Conservation (phyloP, 2,888 invertebrate species). For the Tuberolachnus salignus region DNA sequence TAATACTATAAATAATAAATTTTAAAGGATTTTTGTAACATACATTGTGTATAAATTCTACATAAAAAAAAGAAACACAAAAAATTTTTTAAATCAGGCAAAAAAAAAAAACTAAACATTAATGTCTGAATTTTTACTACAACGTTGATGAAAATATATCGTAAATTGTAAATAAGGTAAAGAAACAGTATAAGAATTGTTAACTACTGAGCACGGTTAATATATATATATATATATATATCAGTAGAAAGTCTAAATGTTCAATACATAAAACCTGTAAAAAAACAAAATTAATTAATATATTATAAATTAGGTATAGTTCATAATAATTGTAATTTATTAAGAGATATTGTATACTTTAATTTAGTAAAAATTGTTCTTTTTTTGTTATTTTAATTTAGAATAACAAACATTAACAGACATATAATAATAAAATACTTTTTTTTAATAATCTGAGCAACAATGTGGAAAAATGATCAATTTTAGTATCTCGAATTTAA, state of each 20-base stretch:
- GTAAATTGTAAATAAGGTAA: slow-evolving; percentile 24
- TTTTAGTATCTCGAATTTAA: too few species aligned
- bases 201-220: slow-evolving; percentile 36
- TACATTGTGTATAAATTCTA: slow-evolving; percentile 26
- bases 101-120: neutral
- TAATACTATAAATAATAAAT: slow-evolving; percentile 36
- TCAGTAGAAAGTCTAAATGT: slow-evolving; percentile 38
- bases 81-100: neutral
- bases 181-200: slow-evolving; percentile 31
- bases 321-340: too few species aligned
- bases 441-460: too few species aligned
- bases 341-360: too few species aligned
- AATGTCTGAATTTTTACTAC: slow-evolving; percentile 19
- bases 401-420: too few species aligned
- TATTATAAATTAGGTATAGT: neutral
- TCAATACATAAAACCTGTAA: slow-evolving; percentile 38
- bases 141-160: neutral
- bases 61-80: slow-evolving; percentile 3
- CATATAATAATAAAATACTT: neutral
- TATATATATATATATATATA: neutral
- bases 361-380: too few species aligned
- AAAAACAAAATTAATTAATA: neutral
- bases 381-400: too few species aligned
- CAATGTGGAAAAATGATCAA: too few species aligned
- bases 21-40: slow-evolving; percentile 13